Evolutionary conservation across 2,888 invertebrate genomes (phyloP).

Genomic region (Galerucella calmariensis): DNA sequence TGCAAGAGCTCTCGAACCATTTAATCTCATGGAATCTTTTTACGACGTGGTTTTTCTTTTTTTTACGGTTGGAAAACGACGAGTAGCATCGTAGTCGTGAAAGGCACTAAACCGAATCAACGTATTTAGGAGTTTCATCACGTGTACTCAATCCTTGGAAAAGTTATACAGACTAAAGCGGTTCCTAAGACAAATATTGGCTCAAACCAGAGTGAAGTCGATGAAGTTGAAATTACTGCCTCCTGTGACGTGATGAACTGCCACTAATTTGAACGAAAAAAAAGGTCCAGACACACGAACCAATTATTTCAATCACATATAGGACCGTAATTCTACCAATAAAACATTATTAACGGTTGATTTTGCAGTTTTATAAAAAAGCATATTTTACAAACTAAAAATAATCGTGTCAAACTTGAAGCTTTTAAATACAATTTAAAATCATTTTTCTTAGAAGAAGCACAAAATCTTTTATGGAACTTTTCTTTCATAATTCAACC

Average conservation of each 20-base stretch:
- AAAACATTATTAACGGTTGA: too few species aligned
- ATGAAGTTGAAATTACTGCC: slow-evolving; percentile 43
- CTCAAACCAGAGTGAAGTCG: slow-evolving; percentile 47
- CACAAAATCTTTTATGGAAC: too few species aligned
- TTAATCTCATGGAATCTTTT: slow-evolving; percentile 28
- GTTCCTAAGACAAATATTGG: slow-evolving; percentile 57
- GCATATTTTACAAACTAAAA: too few species aligned
- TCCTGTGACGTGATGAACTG: neutral
- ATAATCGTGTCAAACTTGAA: too few species aligned
- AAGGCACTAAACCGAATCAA: slow-evolving; percentile 27
- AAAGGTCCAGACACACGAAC: neutral
- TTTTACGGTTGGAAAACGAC: slow-evolving; percentile 24
- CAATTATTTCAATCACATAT: neutral
- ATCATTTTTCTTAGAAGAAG: too few species aligned
- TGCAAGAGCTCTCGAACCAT: slow-evolving; percentile 21
- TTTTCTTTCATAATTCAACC: too few species aligned
- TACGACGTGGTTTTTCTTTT: slow-evolving; percentile 10
- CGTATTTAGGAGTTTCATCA: slow-evolving; percentile 33
- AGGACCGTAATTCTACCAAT: too few species aligned
- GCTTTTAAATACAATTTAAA: too few species aligned
- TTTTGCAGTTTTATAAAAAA: too few species aligned
- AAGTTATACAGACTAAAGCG: slow-evolving; percentile 50
- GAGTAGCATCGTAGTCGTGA: slow-evolving; percentile 20
- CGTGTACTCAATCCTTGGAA: slow-evolving; percentile 28
- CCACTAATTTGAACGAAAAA: neutral